Evolutionary conservation across 1,140 invertebrate species (phyloP).

Genomic region (Ptiloglossa arizonensis): DNA sequence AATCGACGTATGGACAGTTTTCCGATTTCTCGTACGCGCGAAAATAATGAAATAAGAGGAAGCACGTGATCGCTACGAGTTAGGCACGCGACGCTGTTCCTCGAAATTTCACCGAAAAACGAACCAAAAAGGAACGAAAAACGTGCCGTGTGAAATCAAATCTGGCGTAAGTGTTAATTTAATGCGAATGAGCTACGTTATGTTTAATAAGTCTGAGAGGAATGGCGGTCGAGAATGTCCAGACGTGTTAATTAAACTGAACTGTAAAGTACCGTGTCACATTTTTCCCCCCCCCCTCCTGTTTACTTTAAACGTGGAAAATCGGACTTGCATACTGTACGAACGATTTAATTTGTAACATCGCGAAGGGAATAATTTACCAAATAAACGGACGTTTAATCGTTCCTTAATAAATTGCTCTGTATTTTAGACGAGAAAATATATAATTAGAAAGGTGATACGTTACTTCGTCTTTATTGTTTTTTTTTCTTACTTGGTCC

Average conservation of each 20-base stretch:
- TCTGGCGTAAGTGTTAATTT: neutral
- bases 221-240: neutral
- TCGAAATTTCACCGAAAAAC: neutral
- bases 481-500: neutral
- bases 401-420: neutral
- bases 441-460: neutral
- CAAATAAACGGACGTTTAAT: neutral
- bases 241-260: slow-evolving; percentile 15
- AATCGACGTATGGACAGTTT: neutral
- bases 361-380: neutral
- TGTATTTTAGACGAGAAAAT: neutral
- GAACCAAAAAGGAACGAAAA: neutral
- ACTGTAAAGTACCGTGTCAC: neutral
- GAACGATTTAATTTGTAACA: neutral
- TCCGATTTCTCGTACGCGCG: neutral
- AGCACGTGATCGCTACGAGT: neutral
- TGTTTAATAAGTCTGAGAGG: neutral
- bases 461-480: neutral
- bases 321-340: neutral
- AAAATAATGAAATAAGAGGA: neutral
- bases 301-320: neutral
- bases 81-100: neutral
- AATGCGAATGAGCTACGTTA: neutral
- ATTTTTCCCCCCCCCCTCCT: neutral
- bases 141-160: neutral